Evolutionary conservation across 2,797 vertebrate species (phyloP).

Genomic region (Gouania willdenowi): DNA sequence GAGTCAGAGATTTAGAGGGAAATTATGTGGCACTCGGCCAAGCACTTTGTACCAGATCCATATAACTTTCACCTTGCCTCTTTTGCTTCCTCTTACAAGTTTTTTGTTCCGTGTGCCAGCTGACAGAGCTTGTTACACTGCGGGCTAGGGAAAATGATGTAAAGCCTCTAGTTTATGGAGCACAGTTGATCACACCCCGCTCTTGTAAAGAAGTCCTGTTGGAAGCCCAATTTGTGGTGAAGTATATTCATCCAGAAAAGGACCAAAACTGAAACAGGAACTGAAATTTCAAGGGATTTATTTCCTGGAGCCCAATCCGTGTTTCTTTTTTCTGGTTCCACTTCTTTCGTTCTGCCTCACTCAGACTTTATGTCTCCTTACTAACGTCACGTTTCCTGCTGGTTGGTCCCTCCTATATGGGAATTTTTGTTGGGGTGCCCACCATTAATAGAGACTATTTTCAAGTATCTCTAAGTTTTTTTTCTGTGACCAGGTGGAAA

Average conservation of each 20-base stretch:
- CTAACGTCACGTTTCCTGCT: conserved; percentile 5
- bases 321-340: conserved; percentile 10
- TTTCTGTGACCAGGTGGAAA: conserved; percentile 26
- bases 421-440: conserved; percentile 9
- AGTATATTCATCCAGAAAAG: conserved; percentile 10
- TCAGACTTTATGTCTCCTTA: conserved; percentile 34
- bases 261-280: not conserved
- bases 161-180: conserved; percentile 58
- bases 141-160: conserved; percentile 62
- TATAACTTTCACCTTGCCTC: conserved; percentile 19
- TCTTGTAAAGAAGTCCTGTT: conserved; percentile 23
- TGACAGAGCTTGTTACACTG: conserved; percentile 33
- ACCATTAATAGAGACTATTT: conserved; percentile 8
- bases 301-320: conserved; percentile 4
- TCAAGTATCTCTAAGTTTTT: not conserved
- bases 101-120: conserved; percentile 51
- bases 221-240: conserved; percentile 17
- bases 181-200: conserved; percentile 48
- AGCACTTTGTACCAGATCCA: conserved; percentile 22
- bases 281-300: conserved; percentile 4
- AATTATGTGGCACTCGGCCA: conserved; percentile 14
- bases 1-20: not conserved
- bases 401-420: not conserved
- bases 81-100: conserved; percentile 38
- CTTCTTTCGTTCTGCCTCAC: conserved; percentile 18